A percentile compares a stretch with the other conserved stretches of the same genome.
Conservation (phyloP, 2,888 invertebrate species). For the Drosophila kambysellisi region DNA sequence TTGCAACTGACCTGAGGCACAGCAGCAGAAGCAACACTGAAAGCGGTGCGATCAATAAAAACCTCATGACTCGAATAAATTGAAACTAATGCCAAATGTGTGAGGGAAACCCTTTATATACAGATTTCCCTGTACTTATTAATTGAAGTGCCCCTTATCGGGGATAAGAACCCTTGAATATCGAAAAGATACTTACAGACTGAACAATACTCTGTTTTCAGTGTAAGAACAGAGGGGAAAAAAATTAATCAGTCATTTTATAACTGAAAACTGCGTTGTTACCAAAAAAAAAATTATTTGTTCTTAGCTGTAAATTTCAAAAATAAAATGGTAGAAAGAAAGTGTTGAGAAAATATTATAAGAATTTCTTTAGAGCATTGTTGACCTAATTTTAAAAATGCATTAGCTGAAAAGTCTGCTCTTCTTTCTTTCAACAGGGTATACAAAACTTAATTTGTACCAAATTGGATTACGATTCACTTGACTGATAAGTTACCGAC, state of each 20-base stretch:
- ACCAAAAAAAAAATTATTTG: background rate
- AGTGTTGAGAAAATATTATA: background rate
- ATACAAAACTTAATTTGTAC: background rate
- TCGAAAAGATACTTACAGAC: background rate
- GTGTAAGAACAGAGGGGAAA: background rate
- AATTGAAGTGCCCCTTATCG: background rate
- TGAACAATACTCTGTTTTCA: background rate
- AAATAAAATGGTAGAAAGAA: background rate
- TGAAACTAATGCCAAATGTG: background rate
- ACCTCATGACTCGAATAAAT: constrained; percentile 8
- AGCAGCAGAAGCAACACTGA: constrained; percentile 24
- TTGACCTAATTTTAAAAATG: background rate
- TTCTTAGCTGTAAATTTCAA: background rate
- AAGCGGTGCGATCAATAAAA: background rate
- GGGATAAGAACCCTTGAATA: background rate
- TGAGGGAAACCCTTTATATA: constrained; percentile 6
- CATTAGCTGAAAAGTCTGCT: background rate
- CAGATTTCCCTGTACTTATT: background rate
- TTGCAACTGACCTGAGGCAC: constrained; percentile 5
- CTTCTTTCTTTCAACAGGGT: background rate
- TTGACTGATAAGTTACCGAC: background rate
- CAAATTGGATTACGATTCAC: background rate
- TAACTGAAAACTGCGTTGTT: background rate
- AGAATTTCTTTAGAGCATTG: background rate
- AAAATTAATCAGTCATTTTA: background rate